Evolutionary conservation across 2,888 invertebrate species (phyloP), one percentile per base, ranked within the genome.

Genomic region (Entomobrya proxima): DNA sequence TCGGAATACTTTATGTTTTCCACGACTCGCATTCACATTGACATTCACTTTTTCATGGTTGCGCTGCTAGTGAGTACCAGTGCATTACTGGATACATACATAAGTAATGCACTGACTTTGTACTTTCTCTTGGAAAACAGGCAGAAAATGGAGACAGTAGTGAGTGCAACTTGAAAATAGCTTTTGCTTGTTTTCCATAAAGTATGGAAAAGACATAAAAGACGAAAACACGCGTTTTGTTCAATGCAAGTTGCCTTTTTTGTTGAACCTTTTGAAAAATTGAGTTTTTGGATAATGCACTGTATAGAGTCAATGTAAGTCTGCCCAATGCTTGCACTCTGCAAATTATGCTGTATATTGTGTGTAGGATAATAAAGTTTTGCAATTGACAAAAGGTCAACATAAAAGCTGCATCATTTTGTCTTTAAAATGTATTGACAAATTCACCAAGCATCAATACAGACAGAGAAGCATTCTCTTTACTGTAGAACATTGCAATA

Each of bases 81-180:
- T 47, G n/a, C 72, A 47, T 72, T 72, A 30, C 21, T 11, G 40
- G 50, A 24, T 24, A 3, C 76, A 83, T 83, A 47, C 82, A 83
- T 83, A 83, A 83, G 37, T 83, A 83, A 83, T 83, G 47, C 47
- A 67, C 75, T 61, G n/a, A n/a, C 61, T 76, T 61, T 81, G 58
- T 67, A 69, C 40, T 47, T 75, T 82, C 50, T 37, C 82, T 58
- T n/a, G n/a, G n/a, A n/a, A 74, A 52, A 32, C 18, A 74, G 52
- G 35, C 18, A 52, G 21, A 80, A 50, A n/a, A n/a, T n/a, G n/a
- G n/a, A n/a, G n/a, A n/a, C n/a, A n/a, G n/a, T n/a, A 47, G 55
- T 21, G n/a, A 55, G 52, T 61, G 32, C 5, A 50, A n/a, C n/a
- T n/a, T n/a, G n/a, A 32, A 64, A 64, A 69, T 47, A 55, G 61